Conservation (phyloP, 2,888 invertebrate genomes). For the Seladonia tumulorum region DNA sequence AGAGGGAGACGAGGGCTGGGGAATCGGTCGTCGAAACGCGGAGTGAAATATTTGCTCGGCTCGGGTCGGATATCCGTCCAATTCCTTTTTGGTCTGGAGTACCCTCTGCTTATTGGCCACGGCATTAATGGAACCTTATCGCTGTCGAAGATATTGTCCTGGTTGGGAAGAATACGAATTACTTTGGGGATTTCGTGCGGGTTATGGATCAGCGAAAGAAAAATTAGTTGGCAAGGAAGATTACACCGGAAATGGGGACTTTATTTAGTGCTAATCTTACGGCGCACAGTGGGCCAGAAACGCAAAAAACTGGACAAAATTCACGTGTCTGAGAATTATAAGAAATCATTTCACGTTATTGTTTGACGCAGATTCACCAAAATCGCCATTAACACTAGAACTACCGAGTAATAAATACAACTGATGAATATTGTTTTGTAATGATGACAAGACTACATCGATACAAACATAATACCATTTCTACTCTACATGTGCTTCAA, state of each 20-base stretch:
- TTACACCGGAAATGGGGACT: not conserved
- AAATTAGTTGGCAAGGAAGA: too few relatives aligned
- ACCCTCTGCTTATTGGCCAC: not conserved
- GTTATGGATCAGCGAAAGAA: not conserved
- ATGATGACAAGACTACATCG: too few relatives aligned
- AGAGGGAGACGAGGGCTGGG: not conserved
- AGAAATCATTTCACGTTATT: too few relatives aligned
- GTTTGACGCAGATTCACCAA: too few relatives aligned
- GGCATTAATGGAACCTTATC: constrained; percentile 1
- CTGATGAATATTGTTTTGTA: too few relatives aligned
- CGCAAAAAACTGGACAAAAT: not conserved
- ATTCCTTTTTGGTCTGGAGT: not conserved
- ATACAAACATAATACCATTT: too few relatives aligned
- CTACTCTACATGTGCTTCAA: too few relatives aligned
- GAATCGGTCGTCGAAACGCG: not conserved
- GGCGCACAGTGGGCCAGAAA: too few relatives aligned
- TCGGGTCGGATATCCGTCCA: not conserved
- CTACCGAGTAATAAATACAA: too few relatives aligned
- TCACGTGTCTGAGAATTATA: too few relatives aligned
- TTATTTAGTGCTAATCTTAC: not conserved
- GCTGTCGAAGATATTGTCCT: not conserved
- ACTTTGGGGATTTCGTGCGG: not conserved
- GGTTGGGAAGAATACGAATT: not conserved
- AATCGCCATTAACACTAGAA: too few relatives aligned
- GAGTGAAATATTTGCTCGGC: constrained; percentile 4